Conservation (phyloP, 2,888 invertebrate genomes). For the Diloba caeruleocephala region DNA sequence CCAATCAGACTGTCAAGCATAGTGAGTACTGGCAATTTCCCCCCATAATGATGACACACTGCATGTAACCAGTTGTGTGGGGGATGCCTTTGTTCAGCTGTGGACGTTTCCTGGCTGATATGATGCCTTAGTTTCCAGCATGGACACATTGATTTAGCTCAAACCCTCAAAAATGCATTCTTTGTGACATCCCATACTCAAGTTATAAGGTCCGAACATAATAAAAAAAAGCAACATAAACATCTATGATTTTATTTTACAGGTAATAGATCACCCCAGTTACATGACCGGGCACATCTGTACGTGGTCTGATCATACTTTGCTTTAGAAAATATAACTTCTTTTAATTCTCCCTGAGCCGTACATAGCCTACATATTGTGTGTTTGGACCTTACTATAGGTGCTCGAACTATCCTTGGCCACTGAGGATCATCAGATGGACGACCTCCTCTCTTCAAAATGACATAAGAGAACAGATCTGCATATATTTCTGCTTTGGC, state of each 20-base stretch:
- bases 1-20: no score
- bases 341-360: conserved; percentile 91
- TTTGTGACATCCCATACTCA: no score
- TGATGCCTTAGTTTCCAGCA: no score
- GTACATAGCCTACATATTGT: conserved; percentile 94
- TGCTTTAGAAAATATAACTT: conserved; percentile 92
- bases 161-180: no score
- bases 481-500: conserved; percentile 74
- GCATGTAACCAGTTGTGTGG: no score
- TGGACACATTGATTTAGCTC: no score
- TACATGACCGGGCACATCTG: conserved; percentile 91
- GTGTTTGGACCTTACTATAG: conserved; percentile 91
- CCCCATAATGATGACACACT: no score
- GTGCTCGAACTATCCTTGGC: conserved; percentile 94
- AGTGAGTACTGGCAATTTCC: no score
- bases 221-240: conserved; percentile 13
- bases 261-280: conserved; percentile 95
- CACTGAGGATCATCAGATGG: conserved; percentile 89
- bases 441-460: conserved; percentile 93
- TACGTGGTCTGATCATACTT: conserved; percentile 94
- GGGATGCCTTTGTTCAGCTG: no score
- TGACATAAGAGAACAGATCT: conserved; percentile 93
- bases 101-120: no score
- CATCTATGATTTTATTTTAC: conserved; percentile 76
- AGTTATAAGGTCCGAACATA: no score